phyloP scores from a whole-genome alignment of 2,888 invertebrate species.

The Neria commutata region DNA sequence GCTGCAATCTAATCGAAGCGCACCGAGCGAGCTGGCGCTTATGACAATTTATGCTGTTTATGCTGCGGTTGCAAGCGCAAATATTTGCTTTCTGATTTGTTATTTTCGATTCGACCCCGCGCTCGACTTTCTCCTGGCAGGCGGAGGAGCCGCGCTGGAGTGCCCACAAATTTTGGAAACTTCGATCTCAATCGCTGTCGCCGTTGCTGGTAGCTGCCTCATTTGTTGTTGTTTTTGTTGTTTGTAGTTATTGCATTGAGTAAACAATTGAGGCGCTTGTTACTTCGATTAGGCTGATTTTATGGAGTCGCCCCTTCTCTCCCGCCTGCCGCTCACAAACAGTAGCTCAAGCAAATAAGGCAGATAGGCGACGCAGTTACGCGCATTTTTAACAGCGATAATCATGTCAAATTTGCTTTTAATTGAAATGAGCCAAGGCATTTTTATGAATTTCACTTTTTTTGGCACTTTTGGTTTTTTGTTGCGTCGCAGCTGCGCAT shows the following conservation, averaged over 20 bases:
- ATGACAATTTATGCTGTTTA: constrained; percentile 38
- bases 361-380: neutral
- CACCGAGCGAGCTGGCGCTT: constrained; percentile 46
- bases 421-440: no score
- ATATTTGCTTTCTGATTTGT: constrained; percentile 12
- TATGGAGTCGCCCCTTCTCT: no score
- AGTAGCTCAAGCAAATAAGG: neutral
- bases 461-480: no score
- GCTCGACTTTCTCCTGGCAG: neutral
- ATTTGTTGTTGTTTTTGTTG: constrained; percentile 15
- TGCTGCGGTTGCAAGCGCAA: neutral
- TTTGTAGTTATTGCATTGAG: constrained; percentile 9
- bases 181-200: constrained; percentile 16
- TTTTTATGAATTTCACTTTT: no score
- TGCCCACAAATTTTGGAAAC: no score
- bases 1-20: neutral
- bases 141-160: neutral
- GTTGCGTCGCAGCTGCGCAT: no score
- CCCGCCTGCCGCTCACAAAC: no score
- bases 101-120: neutral
- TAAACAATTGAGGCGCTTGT: constrained; percentile 22
- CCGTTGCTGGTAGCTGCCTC: constrained; percentile 38
- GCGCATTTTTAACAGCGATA: neutral
- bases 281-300: neutral
- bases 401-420: no score